Evolutionary conservation across 2,113 vertebrate genomes (phyloP).

Genomic region (Nyctibius bracteatus): DNA sequence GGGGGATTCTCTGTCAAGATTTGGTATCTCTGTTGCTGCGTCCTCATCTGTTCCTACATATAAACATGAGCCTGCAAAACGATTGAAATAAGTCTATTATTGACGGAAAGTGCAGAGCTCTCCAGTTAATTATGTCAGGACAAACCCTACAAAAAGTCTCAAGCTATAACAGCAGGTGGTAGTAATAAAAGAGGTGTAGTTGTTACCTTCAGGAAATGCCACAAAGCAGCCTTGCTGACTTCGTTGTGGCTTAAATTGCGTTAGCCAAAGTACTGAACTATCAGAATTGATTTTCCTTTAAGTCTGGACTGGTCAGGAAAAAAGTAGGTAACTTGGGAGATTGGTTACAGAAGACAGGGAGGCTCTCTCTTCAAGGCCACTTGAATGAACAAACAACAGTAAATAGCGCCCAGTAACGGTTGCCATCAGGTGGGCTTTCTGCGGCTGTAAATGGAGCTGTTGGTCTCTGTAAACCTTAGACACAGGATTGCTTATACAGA

Average conservation of each 20-base stretch:
- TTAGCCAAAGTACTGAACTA: constrained; percentile 30
- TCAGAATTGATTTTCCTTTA: constrained; percentile 14
- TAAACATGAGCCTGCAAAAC: neutral
- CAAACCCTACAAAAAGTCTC: neutral
- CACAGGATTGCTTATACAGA: neutral
- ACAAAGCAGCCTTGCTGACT: neutral
- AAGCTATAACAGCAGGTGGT: neutral
- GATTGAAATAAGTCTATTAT: neutral
- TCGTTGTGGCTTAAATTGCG: neutral
- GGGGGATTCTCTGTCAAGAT: neutral
- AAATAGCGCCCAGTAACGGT: neutral
- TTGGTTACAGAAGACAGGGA: neutral
- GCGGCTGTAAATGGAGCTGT: neutral
- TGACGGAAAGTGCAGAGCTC: neutral
- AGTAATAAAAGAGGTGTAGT: neutral
- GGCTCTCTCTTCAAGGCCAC: neutral
- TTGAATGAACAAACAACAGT: neutral
- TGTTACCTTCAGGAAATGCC: constrained; percentile 23
- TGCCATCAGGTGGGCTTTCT: neutral
- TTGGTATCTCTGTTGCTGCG: neutral
- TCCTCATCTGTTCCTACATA: neutral
- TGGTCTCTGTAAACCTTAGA: neutral
- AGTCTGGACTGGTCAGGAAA: neutral
- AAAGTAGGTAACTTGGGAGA: neutral
- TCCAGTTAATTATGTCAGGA: neutral